Evolutionary conservation across 2,797 vertebrate genomes (phyloP).

Genomic region (Gephyroberyx darwinii): DNA sequence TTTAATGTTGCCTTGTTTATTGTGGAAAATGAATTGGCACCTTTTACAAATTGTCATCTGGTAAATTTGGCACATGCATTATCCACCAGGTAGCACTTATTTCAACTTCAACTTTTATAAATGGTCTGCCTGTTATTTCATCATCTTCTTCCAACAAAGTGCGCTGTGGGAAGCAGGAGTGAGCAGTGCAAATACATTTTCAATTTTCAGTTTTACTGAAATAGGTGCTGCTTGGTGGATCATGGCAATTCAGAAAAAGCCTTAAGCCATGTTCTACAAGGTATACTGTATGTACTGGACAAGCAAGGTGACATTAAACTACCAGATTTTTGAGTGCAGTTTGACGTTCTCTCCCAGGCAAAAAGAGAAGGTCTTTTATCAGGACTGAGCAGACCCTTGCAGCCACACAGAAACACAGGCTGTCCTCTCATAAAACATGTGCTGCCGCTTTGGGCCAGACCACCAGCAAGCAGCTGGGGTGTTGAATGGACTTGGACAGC

Average conservation of each 20-base stretch:
- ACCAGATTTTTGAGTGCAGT: not conserved
- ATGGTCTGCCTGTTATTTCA: constrained; percentile 29
- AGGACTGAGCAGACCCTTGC: not conserved
- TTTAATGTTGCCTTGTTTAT: constrained; percentile 7
- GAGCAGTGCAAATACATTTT: constrained; percentile 18
- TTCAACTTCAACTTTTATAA: constrained; percentile 11
- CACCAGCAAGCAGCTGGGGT: not conserved
- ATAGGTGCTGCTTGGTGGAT: not conserved
- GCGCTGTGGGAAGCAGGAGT: constrained; percentile 9
- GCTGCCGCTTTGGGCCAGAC: no score
- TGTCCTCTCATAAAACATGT: no score
- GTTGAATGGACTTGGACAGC: not conserved
- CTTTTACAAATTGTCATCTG: not conserved
- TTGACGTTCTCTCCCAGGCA: not conserved
- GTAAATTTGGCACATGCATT: not conserved
- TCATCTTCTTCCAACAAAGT: constrained; percentile 20
- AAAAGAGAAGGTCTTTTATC: not conserved
- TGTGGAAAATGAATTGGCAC: not conserved
- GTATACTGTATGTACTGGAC: not conserved
- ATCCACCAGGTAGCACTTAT: not conserved
- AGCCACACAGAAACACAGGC: constrained; percentile 9
- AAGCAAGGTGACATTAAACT: not conserved
- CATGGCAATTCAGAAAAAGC: not conserved
- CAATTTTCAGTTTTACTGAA: not conserved
- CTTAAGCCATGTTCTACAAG: not conserved